phyloP scores from a whole-genome alignment of 2,113 vertebrate species.

The Fukomys damarensis region DNA sequence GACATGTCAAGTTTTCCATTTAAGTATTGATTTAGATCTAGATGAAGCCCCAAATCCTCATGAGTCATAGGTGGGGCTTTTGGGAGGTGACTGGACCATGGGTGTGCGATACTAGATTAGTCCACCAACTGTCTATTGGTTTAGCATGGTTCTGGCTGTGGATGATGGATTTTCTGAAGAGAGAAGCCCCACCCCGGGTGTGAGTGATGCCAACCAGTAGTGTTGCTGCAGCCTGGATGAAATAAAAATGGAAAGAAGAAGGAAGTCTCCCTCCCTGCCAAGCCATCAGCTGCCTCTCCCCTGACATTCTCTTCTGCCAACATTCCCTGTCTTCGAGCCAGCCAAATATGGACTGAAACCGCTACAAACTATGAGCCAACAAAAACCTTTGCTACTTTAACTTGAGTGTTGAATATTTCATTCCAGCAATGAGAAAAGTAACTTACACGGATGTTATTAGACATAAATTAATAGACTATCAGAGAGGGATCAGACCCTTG shows the following conservation, averaged over 20 bases:
- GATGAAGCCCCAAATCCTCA: background rate
- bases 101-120: background rate
- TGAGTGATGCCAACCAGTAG: background rate
- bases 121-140: background rate
- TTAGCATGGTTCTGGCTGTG: background rate
- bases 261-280: background rate
- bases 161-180: background rate
- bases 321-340: background rate
- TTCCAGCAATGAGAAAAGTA: background rate
- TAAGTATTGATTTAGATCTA: background rate
- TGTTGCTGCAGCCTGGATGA: background rate
- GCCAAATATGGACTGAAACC: background rate
- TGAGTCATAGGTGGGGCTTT: background rate
- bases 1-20: no score
- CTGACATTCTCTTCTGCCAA: background rate
- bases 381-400: background rate
- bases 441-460: background rate
- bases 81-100: background rate
- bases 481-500: background rate
- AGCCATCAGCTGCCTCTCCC: no score
- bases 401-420: background rate
- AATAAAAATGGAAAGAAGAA: background rate
- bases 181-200: background rate
- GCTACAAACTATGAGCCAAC: background rate
- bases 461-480: background rate